These are phyloP conservation scores for Pterophyllum scalare DNA, from an alignment of 2,113 vertebrate genomes.

Conservation along the genomic window DNA sequence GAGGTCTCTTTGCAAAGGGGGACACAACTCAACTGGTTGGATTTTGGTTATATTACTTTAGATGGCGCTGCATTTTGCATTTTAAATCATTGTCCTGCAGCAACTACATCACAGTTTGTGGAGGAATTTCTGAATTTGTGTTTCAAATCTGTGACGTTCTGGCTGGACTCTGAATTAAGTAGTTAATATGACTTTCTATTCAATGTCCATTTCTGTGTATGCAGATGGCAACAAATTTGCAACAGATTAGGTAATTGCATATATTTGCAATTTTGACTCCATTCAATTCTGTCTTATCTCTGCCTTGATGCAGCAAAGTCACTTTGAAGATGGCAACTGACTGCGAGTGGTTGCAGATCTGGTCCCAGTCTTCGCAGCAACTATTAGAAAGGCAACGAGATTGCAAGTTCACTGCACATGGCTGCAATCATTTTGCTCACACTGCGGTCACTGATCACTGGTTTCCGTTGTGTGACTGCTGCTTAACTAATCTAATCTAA, in stretches of 20 bases:
- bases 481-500: background rate
- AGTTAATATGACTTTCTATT: background rate
- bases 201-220: background rate
- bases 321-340: background rate
- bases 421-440: background rate
- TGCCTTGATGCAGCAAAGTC: background rate
- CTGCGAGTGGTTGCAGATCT: background rate
- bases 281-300: background rate
- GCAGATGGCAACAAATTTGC: background rate
- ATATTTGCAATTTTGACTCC: background rate
- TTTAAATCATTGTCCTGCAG: rapidly evolving
- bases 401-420: background rate
- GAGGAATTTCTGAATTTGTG: background rate
- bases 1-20: background rate
- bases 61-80: background rate
- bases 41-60: background rate
- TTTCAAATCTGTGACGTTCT: background rate
- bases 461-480: background rate
- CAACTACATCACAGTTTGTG: background rate
- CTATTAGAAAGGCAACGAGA: background rate
- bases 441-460: rapidly evolving
- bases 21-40: background rate
- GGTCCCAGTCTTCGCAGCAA: background rate
- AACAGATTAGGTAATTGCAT: background rate
- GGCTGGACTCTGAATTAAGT: background rate